Conservation (phyloP, 1,140 invertebrate genomes). For the Gryon sp. region DNA sequence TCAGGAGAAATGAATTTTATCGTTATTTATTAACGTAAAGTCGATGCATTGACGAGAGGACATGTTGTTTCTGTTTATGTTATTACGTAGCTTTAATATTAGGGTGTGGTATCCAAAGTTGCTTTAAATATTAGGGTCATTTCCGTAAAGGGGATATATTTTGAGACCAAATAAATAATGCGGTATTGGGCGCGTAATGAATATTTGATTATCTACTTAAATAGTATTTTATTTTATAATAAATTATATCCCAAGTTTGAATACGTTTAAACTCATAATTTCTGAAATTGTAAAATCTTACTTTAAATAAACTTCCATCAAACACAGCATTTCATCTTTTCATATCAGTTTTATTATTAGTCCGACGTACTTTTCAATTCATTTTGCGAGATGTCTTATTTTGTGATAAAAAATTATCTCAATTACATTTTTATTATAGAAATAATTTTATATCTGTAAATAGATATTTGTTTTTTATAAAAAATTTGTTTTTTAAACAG, state of each 20-base stretch:
- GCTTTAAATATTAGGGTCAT: conserved; percentile 42
- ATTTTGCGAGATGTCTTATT: background rate
- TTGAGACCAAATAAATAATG: conserved; percentile 30
- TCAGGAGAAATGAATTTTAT: conserved; percentile 4
- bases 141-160: conserved; percentile 37
- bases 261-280: too few species aligned
- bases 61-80: conserved; percentile 25
- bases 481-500: too few species aligned
- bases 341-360: too few species aligned
- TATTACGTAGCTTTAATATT: conserved; percentile 14
- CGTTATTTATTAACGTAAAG: conserved; percentile 16
- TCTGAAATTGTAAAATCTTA: too few species aligned
- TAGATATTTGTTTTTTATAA: too few species aligned
- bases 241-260: too few species aligned
- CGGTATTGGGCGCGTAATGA: conserved; percentile 27
- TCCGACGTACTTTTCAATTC: too few species aligned
- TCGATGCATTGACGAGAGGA: too few species aligned
- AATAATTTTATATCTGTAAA: too few species aligned
- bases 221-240: background rate
- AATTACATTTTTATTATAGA: too few species aligned
- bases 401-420: background rate
- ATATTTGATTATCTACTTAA: conserved; percentile 21
- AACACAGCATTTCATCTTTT: too few species aligned
- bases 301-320: too few species aligned
- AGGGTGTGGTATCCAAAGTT: conserved; percentile 32